phyloP scores from a whole-genome alignment of 1,140 invertebrate species.

The Pachypeltis micranthus region DNA sequence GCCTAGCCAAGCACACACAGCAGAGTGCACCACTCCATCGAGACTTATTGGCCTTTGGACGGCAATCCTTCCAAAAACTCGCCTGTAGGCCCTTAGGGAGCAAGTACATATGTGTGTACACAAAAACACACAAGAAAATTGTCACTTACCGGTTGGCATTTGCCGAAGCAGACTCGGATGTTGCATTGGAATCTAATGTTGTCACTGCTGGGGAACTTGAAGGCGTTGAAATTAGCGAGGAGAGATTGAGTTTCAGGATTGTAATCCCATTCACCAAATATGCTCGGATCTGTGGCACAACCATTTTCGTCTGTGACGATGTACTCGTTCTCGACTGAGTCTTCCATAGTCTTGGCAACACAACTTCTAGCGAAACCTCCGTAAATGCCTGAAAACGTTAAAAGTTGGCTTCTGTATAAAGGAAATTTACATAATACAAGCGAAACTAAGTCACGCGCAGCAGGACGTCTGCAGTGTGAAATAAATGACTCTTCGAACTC shows the following conservation, averaged over 20 bases:
- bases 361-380: constrained; percentile 87
- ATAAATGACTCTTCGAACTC: constrained; percentile 34
- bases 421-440: no score
- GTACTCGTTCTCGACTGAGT: constrained; percentile 80
- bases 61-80: no score
- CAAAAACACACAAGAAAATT: background rate
- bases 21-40: no score
- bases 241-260: constrained; percentile 70
- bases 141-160: constrained; percentile 75
- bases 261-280: constrained; percentile 87
- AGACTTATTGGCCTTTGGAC: no score
- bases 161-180: constrained; percentile 87
- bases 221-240: constrained; percentile 80
- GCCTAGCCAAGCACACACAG: no score
- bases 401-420: no score
- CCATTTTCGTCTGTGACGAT: constrained; percentile 87
- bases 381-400: constrained; percentile 77
- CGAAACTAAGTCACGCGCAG: no score
- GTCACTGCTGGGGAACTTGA: constrained; percentile 90
- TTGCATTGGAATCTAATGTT: constrained; percentile 93
- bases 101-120: no score
- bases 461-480: no score
- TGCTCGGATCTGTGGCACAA: constrained; percentile 80
- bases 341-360: constrained; percentile 83
- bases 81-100: no score